phyloP scores from a whole-genome alignment of 2,113 vertebrate genomes.

The Loxodonta africana region DNA sequence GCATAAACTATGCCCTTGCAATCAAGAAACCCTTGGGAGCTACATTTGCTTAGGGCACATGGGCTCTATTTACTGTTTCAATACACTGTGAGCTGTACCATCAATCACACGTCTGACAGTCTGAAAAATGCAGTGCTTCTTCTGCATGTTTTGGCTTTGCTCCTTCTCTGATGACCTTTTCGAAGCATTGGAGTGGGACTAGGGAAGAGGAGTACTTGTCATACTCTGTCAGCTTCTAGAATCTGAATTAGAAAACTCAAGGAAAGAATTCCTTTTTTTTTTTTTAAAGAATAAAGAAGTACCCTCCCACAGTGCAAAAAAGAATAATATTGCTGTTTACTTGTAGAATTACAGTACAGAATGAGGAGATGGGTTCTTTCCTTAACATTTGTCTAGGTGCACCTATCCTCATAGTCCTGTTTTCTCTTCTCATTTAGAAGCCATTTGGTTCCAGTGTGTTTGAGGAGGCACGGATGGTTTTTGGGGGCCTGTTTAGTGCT shows the following conservation, averaged over 20 bases:
- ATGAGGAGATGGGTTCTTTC: neutral
- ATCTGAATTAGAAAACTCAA: conserved; percentile 12
- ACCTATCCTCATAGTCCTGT: neutral
- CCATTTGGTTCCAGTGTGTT: neutral
- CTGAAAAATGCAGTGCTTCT: neutral
- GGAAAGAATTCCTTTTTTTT: neutral
- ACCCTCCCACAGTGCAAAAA: neutral
- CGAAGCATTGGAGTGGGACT: neutral
- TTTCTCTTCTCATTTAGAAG: neutral
- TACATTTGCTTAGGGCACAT: conserved; percentile 37
- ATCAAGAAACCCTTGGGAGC: conserved; percentile 45
- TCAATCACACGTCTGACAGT: conserved; percentile 59
- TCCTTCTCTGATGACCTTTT: conserved; percentile 39
- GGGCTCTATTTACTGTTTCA: conserved; percentile 65
- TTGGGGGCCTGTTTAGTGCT: neutral
- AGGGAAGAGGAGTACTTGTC: neutral
- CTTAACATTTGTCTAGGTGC: neutral
- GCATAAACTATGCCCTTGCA: conserved; percentile 52
- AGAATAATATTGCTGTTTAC: neutral
- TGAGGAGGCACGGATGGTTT: neutral
- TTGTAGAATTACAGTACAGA: neutral
- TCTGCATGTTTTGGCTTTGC: neutral
- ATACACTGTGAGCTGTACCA: conserved; percentile 13
- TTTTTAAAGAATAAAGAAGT: neutral
- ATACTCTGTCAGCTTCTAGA: conserved; percentile 35